phyloP scores from a whole-genome alignment of 2,888 invertebrate genomes.

The Pristionchus maxplancki region DNA sequence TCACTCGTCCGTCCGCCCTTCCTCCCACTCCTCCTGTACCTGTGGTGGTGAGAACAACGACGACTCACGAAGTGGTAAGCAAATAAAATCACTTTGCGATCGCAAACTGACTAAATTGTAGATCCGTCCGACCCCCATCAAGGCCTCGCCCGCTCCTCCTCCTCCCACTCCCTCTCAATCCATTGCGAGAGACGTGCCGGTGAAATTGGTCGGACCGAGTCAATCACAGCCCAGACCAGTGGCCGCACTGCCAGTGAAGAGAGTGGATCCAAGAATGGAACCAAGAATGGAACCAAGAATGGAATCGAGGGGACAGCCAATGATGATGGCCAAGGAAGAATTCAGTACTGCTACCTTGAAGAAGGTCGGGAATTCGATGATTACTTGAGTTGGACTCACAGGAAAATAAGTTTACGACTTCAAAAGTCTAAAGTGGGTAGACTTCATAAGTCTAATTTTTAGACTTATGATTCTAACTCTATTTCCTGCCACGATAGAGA shows the following conservation, averaged over 20 bases:
- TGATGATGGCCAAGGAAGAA: background rate
- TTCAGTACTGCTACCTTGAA: background rate
- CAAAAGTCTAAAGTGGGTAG: too few species aligned
- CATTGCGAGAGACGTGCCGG: background rate
- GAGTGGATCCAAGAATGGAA: background rate
- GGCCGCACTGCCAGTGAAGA: background rate
- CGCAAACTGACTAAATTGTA: background rate
- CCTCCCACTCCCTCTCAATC: background rate
- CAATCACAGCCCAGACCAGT: background rate
- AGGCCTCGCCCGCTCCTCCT: background rate
- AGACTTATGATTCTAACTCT: too few species aligned
- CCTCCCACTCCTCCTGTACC: slow-evolving; percentile 6
- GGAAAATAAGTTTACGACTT: too few species aligned
- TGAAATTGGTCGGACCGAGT: background rate
- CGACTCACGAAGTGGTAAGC: background rate
- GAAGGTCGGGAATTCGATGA: background rate
- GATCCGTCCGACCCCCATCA: slow-evolving; percentile 11
- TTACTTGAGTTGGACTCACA: too few species aligned
- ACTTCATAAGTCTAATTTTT: too few species aligned
- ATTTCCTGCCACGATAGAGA: too few species aligned
- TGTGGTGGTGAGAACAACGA: background rate
- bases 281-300: too few species aligned
- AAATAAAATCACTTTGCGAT: background rate
- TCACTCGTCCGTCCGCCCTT: slow-evolving; percentile 27
- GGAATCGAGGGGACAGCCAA: background rate